Conservation (phyloP, 2,113 vertebrate species). For the Cinclus mexicanus region DNA sequence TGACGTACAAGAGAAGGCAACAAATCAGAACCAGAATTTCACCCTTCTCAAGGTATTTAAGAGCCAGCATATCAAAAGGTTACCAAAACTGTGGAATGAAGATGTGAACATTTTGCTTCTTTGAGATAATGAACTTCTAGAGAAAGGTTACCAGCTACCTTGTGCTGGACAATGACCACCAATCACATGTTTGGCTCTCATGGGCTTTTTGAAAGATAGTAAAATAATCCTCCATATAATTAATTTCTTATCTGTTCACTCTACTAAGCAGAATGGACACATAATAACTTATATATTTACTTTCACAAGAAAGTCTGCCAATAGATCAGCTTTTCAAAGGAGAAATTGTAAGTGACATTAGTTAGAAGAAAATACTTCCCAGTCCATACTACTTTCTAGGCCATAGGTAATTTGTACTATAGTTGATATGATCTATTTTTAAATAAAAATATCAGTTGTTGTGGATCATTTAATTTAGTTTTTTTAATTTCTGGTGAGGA, state of each 20-base stretch:
- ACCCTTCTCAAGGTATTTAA: neutral
- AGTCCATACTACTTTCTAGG: neutral
- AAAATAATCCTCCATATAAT: neutral
- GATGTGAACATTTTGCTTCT: neutral
- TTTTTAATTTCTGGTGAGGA: neutral
- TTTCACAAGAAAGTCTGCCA: neutral
- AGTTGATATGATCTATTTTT: neutral
- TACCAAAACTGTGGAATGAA: neutral
- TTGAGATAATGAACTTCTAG: neutral
- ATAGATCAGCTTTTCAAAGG: neutral
- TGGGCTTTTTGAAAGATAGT: neutral
- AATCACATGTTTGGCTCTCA: neutral
- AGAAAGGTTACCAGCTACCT: neutral
- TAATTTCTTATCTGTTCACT: neutral
- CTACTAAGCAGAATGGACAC: neutral
- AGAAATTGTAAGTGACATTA: neutral
- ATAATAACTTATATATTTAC: neutral
- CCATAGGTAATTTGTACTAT: neutral
- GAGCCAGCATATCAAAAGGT: neutral
- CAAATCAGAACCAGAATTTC: neutral
- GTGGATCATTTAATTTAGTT: neutral
- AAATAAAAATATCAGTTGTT: neutral
- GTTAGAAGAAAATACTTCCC: neutral
- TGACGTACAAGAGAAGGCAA: neutral
- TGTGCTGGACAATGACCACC: neutral